phyloP scores from a whole-genome alignment of 1,140 invertebrate species.

The Trichonephila inaurata region DNA sequence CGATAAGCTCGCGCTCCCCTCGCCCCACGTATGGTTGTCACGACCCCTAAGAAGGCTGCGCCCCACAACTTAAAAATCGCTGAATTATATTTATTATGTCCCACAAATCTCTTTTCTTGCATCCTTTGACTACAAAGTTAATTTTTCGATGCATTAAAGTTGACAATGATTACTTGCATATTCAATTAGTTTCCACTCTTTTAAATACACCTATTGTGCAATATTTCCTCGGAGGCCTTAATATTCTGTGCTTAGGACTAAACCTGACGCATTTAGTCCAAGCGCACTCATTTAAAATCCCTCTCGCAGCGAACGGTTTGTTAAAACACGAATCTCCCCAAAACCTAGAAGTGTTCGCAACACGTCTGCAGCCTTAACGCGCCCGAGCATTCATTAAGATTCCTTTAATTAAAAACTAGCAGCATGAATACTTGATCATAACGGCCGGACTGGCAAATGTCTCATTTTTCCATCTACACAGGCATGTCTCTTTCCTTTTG shows the following conservation, averaged over 20 bases:
- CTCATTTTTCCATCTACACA: not conserved
- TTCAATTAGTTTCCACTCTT: too few species aligned
- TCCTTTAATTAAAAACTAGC: slow-evolving; percentile 71
- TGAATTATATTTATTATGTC: too few species aligned
- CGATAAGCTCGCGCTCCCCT: too few species aligned
- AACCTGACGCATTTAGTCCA: not conserved
- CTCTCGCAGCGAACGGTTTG: not conserved
- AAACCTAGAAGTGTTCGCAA: not conserved
- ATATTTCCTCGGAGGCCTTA: not conserved
- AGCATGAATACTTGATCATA: slow-evolving; percentile 71
- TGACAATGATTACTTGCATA: too few species aligned
- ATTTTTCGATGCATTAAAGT: too few species aligned
- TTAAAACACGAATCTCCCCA: not conserved
- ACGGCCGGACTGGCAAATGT: slow-evolving; percentile 53
- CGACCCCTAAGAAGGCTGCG: too few species aligned
- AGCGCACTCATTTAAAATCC: not conserved
- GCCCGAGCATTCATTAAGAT: slow-evolving; percentile 58
- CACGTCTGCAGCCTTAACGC: not conserved
- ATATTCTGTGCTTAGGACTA: not conserved
- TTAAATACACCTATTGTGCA: too few species aligned
- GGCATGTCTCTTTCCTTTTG: not conserved
- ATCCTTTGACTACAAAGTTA: too few species aligned
- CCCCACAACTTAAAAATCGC: too few species aligned
- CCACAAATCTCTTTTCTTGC: too few species aligned
- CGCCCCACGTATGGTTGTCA: too few species aligned